Evolutionary conservation across 1,140 invertebrate genomes (phyloP).

Genomic region (Leptinotarsa lineolata): DNA sequence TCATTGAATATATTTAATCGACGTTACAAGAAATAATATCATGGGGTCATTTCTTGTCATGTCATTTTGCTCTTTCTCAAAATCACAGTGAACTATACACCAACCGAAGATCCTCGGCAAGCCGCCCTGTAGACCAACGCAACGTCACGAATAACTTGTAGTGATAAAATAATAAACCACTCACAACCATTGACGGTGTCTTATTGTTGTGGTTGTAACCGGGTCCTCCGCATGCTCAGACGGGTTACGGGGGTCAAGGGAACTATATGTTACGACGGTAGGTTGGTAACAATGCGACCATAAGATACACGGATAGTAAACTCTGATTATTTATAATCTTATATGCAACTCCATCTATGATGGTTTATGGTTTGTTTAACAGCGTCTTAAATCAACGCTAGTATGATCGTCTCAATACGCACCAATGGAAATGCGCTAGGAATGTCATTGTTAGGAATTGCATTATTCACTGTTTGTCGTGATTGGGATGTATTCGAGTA

Average conservation of each 20-base stretch:
- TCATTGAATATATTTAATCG: too few species aligned
- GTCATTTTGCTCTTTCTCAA: too few species aligned
- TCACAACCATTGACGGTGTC: slow-evolving; percentile 26
- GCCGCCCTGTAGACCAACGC: not conserved
- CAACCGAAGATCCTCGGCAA: too few species aligned
- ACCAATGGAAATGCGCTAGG: slow-evolving; percentile 1
- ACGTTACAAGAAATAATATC: too few species aligned
- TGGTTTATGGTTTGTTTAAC: slow-evolving; percentile 24
- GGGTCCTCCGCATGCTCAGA: slow-evolving; percentile 36
- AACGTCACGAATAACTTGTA: slow-evolving; percentile 19
- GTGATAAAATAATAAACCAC: slow-evolving; percentile 29
- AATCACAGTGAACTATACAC: too few species aligned
- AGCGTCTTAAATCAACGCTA: slow-evolving; percentile 17
- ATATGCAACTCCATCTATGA: slow-evolving; percentile 27
- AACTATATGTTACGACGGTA: slow-evolving; percentile 40
- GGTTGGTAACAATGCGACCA: slow-evolving; percentile 40
- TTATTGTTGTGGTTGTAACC: slow-evolving; percentile 24
- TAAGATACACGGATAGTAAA: slow-evolving; percentile 31
- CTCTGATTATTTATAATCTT: slow-evolving; percentile 32
- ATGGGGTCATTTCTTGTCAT: too few species aligned
- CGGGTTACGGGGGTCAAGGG: slow-evolving; percentile 40
- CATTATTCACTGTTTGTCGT: not conserved
- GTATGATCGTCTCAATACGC: not conserved
- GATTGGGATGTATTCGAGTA: too few species aligned
- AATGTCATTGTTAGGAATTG: not conserved